Evolutionary conservation across 2,113 vertebrate species (phyloP), one percentile per base, ranked within the genome.

Genomic region (Leptocoma aspasia): DNA sequence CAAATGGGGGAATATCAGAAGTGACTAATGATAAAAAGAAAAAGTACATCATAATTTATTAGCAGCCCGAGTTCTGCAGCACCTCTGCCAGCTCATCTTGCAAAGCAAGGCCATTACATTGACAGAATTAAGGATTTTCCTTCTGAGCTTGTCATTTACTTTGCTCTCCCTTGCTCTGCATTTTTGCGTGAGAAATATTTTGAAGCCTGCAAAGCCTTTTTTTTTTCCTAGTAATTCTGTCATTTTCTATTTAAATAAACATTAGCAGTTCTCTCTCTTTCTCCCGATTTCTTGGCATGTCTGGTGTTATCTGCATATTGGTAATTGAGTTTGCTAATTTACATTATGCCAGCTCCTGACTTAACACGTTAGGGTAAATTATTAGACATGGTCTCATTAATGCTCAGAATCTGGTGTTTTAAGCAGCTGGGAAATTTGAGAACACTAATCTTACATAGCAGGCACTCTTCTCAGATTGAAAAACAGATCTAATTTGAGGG

Each of bases 221-320:
- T 75, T 85, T 60, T 44, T 41, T 37, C 30, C 21, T 50, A 45
- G 17, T n/a, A 90, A 72, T 79, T 52, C 65, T 82, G 50, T 91
- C 11, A n/a, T 82, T 90, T 94, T 88, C 63, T 85, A 47, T 82
- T 95, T 91, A 82, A 82, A 71, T 56, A 92, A 95, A 63, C 23
- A 86, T 80, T 54, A 79, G 15, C 66, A 57, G 35, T 52, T 90
- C 23, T 93, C 28, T 16, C 13, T 95, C 17, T 91, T 85, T 49
- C 15, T 77, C 9, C 4, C 5, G 0, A 44, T 71, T 83, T 92
- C 44, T 70, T 81, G 52, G 39, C 57, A 64, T 71, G 75, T 86
- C 41, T 70, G 39, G 15, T 85, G 54, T 37, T 88, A 73, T 50
- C 68, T 68, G 47, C 47, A 77, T 2, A 73, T 86, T 77, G 15